Evolutionary conservation across 2,888 invertebrate species (phyloP).

Genomic region (Drosophila fulvimacula): DNA sequence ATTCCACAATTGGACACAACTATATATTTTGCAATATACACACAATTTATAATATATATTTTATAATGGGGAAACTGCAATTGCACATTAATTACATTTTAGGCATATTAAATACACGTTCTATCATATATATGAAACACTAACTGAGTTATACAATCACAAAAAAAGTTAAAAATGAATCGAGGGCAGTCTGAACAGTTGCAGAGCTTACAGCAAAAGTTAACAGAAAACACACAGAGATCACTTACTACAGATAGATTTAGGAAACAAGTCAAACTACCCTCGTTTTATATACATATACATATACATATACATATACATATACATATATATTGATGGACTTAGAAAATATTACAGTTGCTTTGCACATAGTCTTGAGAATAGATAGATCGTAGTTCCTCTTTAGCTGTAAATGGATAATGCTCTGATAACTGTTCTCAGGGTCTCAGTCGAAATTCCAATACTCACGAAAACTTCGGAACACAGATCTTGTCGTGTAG

Average conservation of each 20-base stretch:
- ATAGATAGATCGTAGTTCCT: not conserved
- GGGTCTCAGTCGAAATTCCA: not conserved
- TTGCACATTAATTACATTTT: not conserved
- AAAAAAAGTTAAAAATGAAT: not conserved
- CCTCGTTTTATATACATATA: not conserved
- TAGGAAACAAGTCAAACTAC: not conserved
- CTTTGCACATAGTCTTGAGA: not conserved
- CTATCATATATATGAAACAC: not conserved
- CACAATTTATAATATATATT: too few species aligned
- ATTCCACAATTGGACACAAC: too few species aligned
- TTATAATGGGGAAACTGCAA: not conserved
- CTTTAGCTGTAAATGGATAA: not conserved
- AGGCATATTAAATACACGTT: not conserved
- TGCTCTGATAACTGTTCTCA: not conserved
- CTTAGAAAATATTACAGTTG: not conserved
- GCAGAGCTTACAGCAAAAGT: not conserved
- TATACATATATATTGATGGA: not conserved
- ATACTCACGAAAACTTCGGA: slow-evolving; percentile 2
- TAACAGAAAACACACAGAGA: not conserved
- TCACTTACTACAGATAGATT: not conserved
- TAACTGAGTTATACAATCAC: not conserved
- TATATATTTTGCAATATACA: too few species aligned
- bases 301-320: not conserved
- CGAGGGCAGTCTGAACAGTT: not conserved
- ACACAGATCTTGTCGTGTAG: not conserved